Percentiles rank a stretch among this genome's conserved stretches.
phyloP scores from a whole-genome alignment of 2,888 invertebrate genomes.

The Amaurobius ferox region DNA sequence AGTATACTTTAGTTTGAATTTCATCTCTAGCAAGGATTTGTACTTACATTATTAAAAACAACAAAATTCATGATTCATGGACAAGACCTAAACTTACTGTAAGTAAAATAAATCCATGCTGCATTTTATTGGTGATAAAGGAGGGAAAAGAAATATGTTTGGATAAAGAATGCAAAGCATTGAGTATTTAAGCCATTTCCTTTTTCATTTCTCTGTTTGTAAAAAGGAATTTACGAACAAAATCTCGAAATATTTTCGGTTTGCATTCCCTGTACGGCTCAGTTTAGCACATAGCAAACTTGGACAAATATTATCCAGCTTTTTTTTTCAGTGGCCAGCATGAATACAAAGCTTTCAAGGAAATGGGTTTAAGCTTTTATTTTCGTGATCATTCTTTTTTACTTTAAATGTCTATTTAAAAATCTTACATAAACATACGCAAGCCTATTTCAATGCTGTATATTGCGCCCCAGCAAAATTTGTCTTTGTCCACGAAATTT shows the following conservation, averaged over 20 bases:
- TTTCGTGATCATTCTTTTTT: constrained; percentile 11
- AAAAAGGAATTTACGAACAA: constrained; percentile 28
- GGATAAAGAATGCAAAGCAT: too few species aligned
- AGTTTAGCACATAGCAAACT: constrained; percentile 20
- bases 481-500: constrained; percentile 45
- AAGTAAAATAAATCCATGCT: too few species aligned
- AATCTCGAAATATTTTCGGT: not conserved
- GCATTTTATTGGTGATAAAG: too few species aligned
- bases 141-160: too few species aligned
- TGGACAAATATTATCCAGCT: constrained; percentile 42
- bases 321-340: constrained; percentile 34
- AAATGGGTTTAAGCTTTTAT: constrained; percentile 53
- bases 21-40: too few species aligned
- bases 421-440: constrained; percentile 29
- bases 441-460: constrained; percentile 10
- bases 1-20: too few species aligned
- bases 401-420: too few species aligned
- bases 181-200: not conserved
- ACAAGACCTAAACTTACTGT: not conserved
- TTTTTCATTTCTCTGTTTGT: constrained; percentile 18
- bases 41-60: too few species aligned
- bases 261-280: not conserved
- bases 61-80: too few species aligned
- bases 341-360: constrained; percentile 57
- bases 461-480: constrained; percentile 33